Percentiles rank a stretch among this genome's conserved stretches.
phyloP scores from a whole-genome alignment of 2,888 invertebrate genomes.

The Brachycybe producta region DNA sequence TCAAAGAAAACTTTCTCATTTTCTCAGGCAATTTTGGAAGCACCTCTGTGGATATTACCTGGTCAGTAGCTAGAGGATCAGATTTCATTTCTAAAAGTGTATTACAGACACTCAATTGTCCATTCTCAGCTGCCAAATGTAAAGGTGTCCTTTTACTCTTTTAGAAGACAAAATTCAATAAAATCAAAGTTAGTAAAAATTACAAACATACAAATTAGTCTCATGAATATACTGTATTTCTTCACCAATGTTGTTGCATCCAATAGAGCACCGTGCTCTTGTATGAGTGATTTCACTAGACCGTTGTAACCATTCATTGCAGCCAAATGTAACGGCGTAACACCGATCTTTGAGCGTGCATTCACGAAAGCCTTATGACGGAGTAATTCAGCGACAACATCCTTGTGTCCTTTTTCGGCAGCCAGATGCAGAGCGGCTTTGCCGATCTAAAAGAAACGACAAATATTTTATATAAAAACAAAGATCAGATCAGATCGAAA shows the following conservation, averaged over 20 bases:
- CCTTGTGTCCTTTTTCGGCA: conserved; percentile 67
- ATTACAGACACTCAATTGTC: conserved; percentile 90
- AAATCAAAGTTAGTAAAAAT: neutral
- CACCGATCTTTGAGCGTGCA: conserved; percentile 90
- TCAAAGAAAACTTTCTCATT: neutral
- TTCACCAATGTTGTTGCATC: conserved; percentile 76
- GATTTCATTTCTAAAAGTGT: conserved; percentile 82
- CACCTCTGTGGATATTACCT: conserved; percentile 36
- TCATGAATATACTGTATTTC: neutral
- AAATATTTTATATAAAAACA: conserved; percentile 1
- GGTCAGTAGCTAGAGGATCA: conserved; percentile 89
- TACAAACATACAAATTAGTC: conserved; percentile 7
- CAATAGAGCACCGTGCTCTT: conserved; percentile 87
- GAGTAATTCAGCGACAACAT: conserved; percentile 53
- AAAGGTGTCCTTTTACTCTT: conserved; percentile 89
- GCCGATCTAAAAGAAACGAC: conserved; percentile 28
- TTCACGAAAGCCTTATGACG: conserved; percentile 97
- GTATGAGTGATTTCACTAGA: conserved; percentile 75
- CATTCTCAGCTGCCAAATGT: conserved; percentile 90
- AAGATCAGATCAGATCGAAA: neutral
- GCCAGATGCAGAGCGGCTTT: conserved; percentile 89
- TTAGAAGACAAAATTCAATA: neutral
- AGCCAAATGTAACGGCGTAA: conserved; percentile 92
- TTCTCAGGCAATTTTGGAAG: neutral
- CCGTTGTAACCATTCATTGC: conserved; percentile 92